Evolutionary conservation across 2,888 invertebrate genomes (phyloP).

Genomic region (Euclidia mi): DNA sequence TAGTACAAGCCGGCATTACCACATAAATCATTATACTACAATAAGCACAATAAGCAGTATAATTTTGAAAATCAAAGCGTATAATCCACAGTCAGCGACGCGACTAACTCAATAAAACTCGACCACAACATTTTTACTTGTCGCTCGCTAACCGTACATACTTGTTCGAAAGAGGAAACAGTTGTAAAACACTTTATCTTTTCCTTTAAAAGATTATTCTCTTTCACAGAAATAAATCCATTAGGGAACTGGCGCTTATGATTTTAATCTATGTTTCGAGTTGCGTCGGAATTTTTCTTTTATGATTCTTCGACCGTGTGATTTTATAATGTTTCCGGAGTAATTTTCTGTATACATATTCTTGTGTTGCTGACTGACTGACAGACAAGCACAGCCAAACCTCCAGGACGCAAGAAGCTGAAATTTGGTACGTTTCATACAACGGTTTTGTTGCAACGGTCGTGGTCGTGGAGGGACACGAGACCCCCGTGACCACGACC

Average conservation of each 20-base stretch:
- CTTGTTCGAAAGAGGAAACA: slow-evolving; percentile 29
- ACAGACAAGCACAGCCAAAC: too few relatives aligned
- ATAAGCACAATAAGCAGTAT: too few relatives aligned
- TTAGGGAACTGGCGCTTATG: slow-evolving; percentile 15
- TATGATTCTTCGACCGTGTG: not conserved
- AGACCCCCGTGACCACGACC: too few relatives aligned
- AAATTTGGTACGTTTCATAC: too few relatives aligned
- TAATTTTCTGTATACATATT: too few relatives aligned
- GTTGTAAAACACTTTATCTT: slow-evolving; percentile 44
- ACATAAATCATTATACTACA: too few relatives aligned
- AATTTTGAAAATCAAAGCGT: slow-evolving; percentile 9
- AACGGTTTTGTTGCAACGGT: too few relatives aligned
- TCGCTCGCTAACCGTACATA: slow-evolving; percentile 43
- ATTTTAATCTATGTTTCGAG: slow-evolving; percentile 20
- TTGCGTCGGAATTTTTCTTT: slow-evolving; percentile 3
- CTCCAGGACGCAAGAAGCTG: too few relatives aligned
- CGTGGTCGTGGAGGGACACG: too few relatives aligned
- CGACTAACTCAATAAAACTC: slow-evolving; percentile 35
- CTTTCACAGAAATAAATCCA: slow-evolving; percentile 25
- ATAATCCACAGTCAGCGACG: slow-evolving; percentile 29
- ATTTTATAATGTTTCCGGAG: too few relatives aligned
- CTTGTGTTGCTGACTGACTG: too few relatives aligned
- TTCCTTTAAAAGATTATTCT: slow-evolving; percentile 36
- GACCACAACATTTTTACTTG: slow-evolving; percentile 48
- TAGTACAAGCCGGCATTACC: too few relatives aligned